These are phyloP conservation scores for Hirundichthys speculiger DNA, from an alignment of 2,113 vertebrate genomes.

Conservation along the genomic window DNA sequence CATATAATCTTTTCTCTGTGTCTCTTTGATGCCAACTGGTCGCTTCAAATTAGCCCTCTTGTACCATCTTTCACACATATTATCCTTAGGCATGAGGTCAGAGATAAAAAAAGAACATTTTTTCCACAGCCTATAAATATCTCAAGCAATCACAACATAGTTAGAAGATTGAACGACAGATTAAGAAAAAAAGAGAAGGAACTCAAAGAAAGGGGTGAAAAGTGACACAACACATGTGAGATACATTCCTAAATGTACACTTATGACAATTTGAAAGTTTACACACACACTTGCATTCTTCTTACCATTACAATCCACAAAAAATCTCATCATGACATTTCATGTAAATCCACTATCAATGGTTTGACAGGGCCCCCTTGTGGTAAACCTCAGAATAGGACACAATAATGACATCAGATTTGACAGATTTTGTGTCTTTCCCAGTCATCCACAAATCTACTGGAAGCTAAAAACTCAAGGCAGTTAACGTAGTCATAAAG, in stretches of 20 bases:
- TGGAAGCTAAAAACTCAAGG: not conserved
- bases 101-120: constrained; percentile 10
- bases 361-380: constrained; percentile 42
- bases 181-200: not conserved
- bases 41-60: constrained; percentile 10
- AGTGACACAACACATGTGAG: not conserved
- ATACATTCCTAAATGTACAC: not conserved
- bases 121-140: constrained; percentile 40
- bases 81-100: not conserved
- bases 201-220: not conserved
- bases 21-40: constrained; percentile 9
- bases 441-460: not conserved
- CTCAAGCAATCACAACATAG: constrained; percentile 29
- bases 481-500: not conserved
- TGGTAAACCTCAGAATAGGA: constrained; percentile 39
- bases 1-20: not conserved
- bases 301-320: not conserved
- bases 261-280: not conserved
- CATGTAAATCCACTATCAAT: not conserved
- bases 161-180: constrained; percentile 17
- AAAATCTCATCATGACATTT: not conserved
- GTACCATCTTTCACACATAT: constrained; percentile 1
- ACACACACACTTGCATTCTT: not conserved
- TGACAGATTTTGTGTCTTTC: not conserved
- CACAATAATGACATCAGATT: not conserved